A percentile compares a stretch with the other conserved stretches of the same genome.
phyloP scores from a whole-genome alignment of 2,113 vertebrate genomes.

The Ariopsis seemanni region DNA sequence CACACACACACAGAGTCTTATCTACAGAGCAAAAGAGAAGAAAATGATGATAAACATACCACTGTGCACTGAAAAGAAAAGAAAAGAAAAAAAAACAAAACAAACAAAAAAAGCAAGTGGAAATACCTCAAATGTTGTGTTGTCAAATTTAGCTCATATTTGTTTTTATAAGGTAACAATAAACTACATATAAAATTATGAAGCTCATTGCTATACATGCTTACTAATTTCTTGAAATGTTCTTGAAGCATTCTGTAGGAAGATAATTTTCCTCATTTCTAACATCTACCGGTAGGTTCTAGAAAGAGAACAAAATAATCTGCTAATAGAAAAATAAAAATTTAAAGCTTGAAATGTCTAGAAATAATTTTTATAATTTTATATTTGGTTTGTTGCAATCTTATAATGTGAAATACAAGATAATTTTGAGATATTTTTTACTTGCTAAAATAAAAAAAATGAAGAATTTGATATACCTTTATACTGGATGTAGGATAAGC shows the following conservation, averaged over 20 bases:
- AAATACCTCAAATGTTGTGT: neutral
- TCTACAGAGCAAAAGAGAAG: neutral
- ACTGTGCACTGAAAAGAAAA: neutral
- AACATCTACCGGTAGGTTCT: neutral
- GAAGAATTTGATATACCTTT: neutral
- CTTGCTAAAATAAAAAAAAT: neutral
- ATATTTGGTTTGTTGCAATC: neutral
- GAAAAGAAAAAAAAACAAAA: too few species aligned
- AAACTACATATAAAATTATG: neutral
- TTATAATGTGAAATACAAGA: neutral
- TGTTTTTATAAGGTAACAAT: neutral
- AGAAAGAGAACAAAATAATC: neutral
- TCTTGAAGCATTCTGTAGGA: neutral
- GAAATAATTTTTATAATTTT: neutral
- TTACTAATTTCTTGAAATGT: neutral
- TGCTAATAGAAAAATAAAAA: neutral
- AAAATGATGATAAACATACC: neutral
- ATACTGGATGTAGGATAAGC: neutral
- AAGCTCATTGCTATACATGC: neutral
- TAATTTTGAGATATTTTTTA: neutral
- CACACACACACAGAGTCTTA: neutral
- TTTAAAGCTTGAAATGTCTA: neutral
- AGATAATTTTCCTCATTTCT: neutral
- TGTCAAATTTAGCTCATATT: neutral
- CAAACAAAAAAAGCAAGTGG: neutral